Base-by-base conservation (phyloP, 2,888 invertebrate genomes). In the Gnatocerus cornutus region DNA sequence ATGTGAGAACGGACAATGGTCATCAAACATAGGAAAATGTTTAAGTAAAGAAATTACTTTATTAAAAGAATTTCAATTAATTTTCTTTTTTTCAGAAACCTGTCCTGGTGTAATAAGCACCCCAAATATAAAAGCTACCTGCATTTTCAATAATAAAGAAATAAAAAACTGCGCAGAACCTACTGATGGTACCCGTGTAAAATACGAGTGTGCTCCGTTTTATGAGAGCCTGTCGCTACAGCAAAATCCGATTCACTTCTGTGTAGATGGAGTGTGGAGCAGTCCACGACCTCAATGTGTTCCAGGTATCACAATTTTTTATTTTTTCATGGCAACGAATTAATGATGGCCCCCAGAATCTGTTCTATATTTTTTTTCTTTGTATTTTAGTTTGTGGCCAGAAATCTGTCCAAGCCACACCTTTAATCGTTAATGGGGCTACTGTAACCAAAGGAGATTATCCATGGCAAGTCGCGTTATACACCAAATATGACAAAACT, bases 391-490 rank as follows among this genome's bases (percentile, higher is more conserved):
- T 30, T 3, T 59, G 59, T 37, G 59, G 59, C 0, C 3, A n/a
- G 13, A 59, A 59, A 13, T 12, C 27, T 3, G 45, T 59, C n/a
- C 1, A 43, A n/a, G 0, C 21, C 59, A 5, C 45, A 59, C 29
- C 3, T 29, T 29, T 59, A 45, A 45, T 59, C 8, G 12, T 59
- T 2, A 21, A 45, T 30, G 59, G 59, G n/a, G n/a, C n/a, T 8
- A 45, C 21, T 29, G 29, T 9, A 12, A 27, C 10, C 12, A 59
- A 43, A 13, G 30, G 59, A 4, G 30, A 43, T 45, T 59, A 59
- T 13, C 59, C 59, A 7, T 59, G 59, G 59, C 56, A 56, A 4
- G 56, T 56, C 1, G 56, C 1, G 1, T 3, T 56, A 13, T 56
- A 56, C 10, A 14, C 9, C 16, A 10, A 8, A 7, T 6, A n/a